Percentiles rank a stretch among this genome's conserved stretches.
These are phyloP conservation scores for Glossosoma conforme DNA, from an alignment of 1,140 invertebrate genomes.

Conservation along the genomic window DNA sequence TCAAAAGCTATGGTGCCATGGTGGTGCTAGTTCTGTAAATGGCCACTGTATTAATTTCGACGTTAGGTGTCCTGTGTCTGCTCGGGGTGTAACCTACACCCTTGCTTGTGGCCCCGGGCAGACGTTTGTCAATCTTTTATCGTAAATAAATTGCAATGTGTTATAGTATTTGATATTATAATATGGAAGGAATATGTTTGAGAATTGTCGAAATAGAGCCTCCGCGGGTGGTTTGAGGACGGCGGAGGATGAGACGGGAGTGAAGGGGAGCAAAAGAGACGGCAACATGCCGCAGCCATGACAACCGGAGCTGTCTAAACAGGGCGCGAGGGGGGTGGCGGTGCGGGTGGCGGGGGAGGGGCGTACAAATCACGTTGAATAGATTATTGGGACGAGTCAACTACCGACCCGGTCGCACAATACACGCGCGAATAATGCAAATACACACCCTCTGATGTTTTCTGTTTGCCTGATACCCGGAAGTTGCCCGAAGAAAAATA, in stretches of 20 bases:
- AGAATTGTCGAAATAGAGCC: no score
- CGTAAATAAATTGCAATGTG: no score
- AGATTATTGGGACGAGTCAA: slow-evolving; percentile 13
- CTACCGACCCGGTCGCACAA: not conserved
- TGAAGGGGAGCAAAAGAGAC: not conserved
- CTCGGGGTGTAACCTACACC: no score
- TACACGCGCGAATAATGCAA: slow-evolving; percentile 11
- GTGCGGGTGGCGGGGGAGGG: slow-evolving; percentile 2
- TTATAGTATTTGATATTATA: no score
- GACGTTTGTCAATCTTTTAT: no score
- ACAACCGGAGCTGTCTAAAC: slow-evolving; percentile 10
- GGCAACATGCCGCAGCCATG: slow-evolving; percentile 6
- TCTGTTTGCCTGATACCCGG: not conserved
- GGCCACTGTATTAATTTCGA: no score
- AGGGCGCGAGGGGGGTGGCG: not conserved
- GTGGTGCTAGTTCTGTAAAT: no score
- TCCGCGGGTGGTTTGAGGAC: not conserved
- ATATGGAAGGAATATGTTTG: no score
- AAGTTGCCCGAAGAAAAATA: no score
- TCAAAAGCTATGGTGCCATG: no score
- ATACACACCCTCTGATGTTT: slow-evolving; percentile 12
- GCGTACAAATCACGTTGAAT: slow-evolving; percentile 24
- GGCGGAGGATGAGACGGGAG: not conserved
- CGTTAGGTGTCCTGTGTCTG: no score
- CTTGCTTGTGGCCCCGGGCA: no score